phyloP scores from a whole-genome alignment of 2,888 invertebrate species.

The Leucophenga montana region DNA sequence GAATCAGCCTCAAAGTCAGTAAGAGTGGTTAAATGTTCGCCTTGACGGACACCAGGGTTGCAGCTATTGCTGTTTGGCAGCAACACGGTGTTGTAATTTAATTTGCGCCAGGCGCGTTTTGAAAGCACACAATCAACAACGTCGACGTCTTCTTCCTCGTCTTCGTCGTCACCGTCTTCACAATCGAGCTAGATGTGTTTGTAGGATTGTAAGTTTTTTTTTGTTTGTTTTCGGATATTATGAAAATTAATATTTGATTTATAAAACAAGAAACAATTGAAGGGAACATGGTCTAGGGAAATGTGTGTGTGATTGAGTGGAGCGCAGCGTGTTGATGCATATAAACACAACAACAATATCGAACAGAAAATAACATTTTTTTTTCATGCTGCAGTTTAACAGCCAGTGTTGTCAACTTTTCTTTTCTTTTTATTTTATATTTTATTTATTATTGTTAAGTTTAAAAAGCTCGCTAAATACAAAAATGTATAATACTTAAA shows the following conservation, averaged over 20 bases:
- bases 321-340: constrained; percentile 30
- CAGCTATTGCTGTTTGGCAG: constrained; percentile 32
- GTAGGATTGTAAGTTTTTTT: not conserved
- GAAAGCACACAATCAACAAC: constrained; percentile 59
- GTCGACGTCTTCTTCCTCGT: constrained; percentile 62
- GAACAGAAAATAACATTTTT: not conserved
- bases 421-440: no score
- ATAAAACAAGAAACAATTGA: no score
- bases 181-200: constrained; percentile 53
- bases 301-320: constrained; percentile 23
- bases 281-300: not conserved
- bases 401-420: constrained; percentile 7
- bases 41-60: constrained; percentile 33
- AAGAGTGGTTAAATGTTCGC: constrained; percentile 51
- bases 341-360: not conserved
- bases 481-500: no score
- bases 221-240: not conserved
- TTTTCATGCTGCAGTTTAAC: not conserved
- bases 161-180: constrained; percentile 68
- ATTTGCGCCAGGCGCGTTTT: constrained; percentile 57
- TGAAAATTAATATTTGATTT: not conserved
- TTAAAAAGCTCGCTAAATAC: not conserved
- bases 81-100: constrained; percentile 51
- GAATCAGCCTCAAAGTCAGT: constrained; percentile 78
- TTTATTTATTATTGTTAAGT: not conserved